Evolutionary conservation across 2,888 invertebrate genomes (phyloP), one percentile per base, ranked within the genome.

Genomic region (Acanthacorydalis orientalis): DNA sequence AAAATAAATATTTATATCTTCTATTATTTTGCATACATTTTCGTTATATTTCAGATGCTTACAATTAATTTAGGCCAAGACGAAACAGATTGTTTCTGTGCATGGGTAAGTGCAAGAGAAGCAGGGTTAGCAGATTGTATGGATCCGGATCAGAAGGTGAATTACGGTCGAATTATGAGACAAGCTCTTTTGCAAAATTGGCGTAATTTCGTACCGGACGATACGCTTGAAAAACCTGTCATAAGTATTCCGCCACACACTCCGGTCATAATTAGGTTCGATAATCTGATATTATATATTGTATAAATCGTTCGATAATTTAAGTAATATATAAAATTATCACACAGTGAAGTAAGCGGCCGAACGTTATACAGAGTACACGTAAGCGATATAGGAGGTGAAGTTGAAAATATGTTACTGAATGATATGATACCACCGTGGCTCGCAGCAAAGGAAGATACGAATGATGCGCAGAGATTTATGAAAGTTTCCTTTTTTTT

Each of bases 101-200:
- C 98, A 1, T 99, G 98, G 98, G 92, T 98, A 4, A 93, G 96
- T 44, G 90, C 93, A 0, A 85, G 83, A 63, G 98, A 98, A 63
- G 87, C 91, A 23, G 95, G 92, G 0, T 74, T 97, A 54, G 80
- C 83, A 11, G 64, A 64, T 49, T 58, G 59, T 51, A 75, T 63
- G 68, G 88, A 74, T 59, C 78, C 66, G 47, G 92, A 92, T 60
- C 84, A 86, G 54, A 91, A 80, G 75, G 95, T 97, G 1, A 98
- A 98, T 63, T 93, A 95, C 63, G 98, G 98, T 12, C 89, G 88
- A 52, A 70, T 97, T 48, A 65, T 98, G 43, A 69, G 98, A 44
- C 91, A 96, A 77, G 95, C 96, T 0, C 68, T 98, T 53, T 73
- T 98, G 53, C 95, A 96, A 62, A 85, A 91, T 64, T 98, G 97